A percentile compares a stretch with the other conserved stretches of the same genome.
These are phyloP conservation scores for Lithosia quadra DNA, from an alignment of 2,888 invertebrate genomes.

Conservation along the genomic window DNA sequence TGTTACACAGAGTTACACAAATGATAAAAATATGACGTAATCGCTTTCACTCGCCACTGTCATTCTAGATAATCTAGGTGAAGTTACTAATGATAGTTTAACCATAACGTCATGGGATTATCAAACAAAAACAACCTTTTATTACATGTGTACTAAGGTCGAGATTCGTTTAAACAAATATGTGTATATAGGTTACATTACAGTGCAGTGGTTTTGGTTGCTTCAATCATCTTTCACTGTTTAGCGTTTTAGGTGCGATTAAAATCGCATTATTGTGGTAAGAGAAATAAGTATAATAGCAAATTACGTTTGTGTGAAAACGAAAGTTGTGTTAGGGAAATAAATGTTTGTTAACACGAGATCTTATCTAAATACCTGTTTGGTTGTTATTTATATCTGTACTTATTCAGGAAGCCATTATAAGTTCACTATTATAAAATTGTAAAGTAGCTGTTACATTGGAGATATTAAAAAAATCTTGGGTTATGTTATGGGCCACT, in stretches of 20 bases:
- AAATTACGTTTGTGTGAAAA: conserved; percentile 20
- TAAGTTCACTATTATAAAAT: not conserved
- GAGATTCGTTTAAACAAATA: conserved; percentile 26
- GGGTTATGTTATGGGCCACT: too few species aligned
- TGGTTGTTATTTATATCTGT: not conserved
- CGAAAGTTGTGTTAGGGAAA: conserved; percentile 15
- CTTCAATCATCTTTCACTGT: conserved; percentile 40
- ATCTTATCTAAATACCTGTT: conserved; percentile 2
- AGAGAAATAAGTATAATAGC: conserved; percentile 29
- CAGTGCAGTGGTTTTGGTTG: conserved; percentile 26
- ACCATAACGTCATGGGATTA: not conserved
- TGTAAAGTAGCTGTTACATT: too few species aligned
- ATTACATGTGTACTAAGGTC: conserved; percentile 24
- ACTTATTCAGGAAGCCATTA: not conserved
- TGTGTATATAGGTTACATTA: conserved; percentile 16
- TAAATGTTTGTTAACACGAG: conserved; percentile 1
- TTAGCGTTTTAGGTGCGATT: conserved; percentile 30
- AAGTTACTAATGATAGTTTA: conserved; percentile 29
- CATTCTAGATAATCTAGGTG: conserved; percentile 55
- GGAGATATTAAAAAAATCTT: too few species aligned
- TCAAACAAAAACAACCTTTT: conserved; percentile 23
- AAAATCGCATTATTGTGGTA: conserved; percentile 32
- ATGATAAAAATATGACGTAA: conserved; percentile 43
- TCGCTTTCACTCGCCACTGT: conserved; percentile 57
- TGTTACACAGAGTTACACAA: conserved; percentile 36